Base-by-base conservation (phyloP, 2,797 vertebrate species). In the Aplochiton taeniatus region DNA sequence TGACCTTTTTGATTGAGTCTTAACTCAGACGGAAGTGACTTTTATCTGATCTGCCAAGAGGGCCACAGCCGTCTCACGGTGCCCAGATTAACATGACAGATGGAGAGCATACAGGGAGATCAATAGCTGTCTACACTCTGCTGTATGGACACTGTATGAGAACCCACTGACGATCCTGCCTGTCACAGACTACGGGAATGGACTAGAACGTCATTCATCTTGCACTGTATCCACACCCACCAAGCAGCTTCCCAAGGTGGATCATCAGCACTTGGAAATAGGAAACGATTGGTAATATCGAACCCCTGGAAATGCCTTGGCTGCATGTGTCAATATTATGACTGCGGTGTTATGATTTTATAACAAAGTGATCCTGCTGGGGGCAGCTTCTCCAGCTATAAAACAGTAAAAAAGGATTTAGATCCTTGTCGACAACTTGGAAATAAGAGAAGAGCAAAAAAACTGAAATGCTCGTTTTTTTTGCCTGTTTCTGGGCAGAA, bases 321-420 rank as follows among this genome's bases (percentile, higher is more conserved):
- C 60, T 57, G 31, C 31, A 2, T 6, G 69, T 41, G 19, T 75
- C 77, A 72, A 77, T 75, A 74, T 74, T 69, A 52, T 75, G 70
- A 79, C 68, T 46, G 60, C 58, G 9, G 46, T 9, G 20, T 19
- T 61, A 31, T 20, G 6, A 13, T 44, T 20, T 49, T 46, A 42
- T 5, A 49, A 45, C 18, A 9, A 13, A 9, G 45, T 7, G 45
- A 41, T 14, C 46, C 61, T 9, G 53, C 54, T 1, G 19, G 41
- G 58, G n/a, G 18, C 54, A 42, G 42, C 17, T 41, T 16, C 9
- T 42, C n/a, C 61, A 17, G 41, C 18, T 8, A 31, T n/a, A 18
- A 18, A 11, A 9, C 16, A 45, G 45, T 11, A 53, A 14, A 14
- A 13, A 12, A 43, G 45, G 16, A 19, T 49, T 14, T 20, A 9